Evolutionary conservation across 2,888 invertebrate species (phyloP), one percentile per base, ranked within the genome.

Genomic region (Cerceris ruficornis): DNA sequence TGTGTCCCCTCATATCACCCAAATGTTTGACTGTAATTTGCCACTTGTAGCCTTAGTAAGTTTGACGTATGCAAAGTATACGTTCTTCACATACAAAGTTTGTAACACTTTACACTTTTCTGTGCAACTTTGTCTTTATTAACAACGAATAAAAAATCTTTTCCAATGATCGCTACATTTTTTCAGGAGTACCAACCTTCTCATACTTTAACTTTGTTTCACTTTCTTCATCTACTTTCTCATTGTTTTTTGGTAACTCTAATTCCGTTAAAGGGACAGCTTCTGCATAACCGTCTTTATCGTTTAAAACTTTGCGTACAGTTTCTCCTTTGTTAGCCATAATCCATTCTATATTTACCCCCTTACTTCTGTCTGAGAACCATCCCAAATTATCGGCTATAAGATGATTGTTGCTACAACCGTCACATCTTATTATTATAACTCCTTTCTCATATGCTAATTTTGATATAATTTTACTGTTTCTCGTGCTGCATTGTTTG

Each of bases 351-450:
- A 99, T 97, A 90, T 99, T 99, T 80, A 94, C 94, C 88, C 95
- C 95, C 0, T 95, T 95, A 13, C 58, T 93, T 89, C 96, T 93
- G 89, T 98, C 96, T 0, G 95, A 93, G 91, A 99, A 99, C 99
- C 99, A 99, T 81, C 97, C 97, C 0, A 99, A 93, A 92, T 99
- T 98, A 91, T 99, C 99, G 0, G 99, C 99, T 83, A 99, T 98
- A 39, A 99, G 93, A 93, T 99, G 99, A 91, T 97, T 95, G 90
- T 97, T 98, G 59, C 94, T 93, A 90, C 99, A 99, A 0, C 96
- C 96, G 68, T 95, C 95, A 92, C 99, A 99, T 68, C 95, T 95
- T 0, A 98, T 97, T 82, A 99, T 97, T 0, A 99, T 98, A 11
- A 99, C 96, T 13, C 99, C 98, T 89, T 96, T 95, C 68, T 95